Base-by-base conservation (phyloP, 2,888 invertebrate genomes). In the Callyntrura sp. region DNA sequence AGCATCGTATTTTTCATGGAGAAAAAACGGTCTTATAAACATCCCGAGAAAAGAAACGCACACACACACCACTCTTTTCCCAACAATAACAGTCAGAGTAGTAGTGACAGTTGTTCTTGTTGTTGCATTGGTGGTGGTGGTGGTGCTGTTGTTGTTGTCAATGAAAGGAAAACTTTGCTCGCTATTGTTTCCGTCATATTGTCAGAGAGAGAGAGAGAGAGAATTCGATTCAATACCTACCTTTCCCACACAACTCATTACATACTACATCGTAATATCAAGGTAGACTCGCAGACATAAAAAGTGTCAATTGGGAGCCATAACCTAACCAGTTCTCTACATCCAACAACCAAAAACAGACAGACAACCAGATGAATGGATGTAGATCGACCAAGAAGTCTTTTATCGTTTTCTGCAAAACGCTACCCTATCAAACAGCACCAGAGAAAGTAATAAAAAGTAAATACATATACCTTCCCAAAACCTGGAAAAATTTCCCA, bases 271-370 rank as follows among this genome's bases (percentile, higher is more conserved):
- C 4, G 60, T 57, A 57, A 35, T 35, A 35, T 2, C 2, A 35
- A 35, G 35, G 6, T 6, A 35, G 35, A 35, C 35, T 35, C 9
- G 51, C 51, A 51, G 12, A 51, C 51, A 8, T 51, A 43, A 70
- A 73, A 78, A 78, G 78, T 78, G 57, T 28, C 78, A 78, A 78
- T 28, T 78, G 78, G 57, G 78, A 78, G n/a, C 78, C 78, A 28
- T 78, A 78, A 57, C 57, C 57, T 35, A 35, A 35, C 35, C 35
- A 2, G 3, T 35, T 6, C 35, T 35, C 55, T 28, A 57, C 55
- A 57, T 78, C 78, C 78, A 78, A 6, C 35, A 35, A 35, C 35
- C 28, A 25, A 78, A 70, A n/a, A n/a, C n/a, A n/a, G n/a, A n/a
- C n/a, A n/a, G n/a, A 76, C 23, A 45, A 43, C 20, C 20, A 23